Base-by-base conservation (phyloP, 2,888 invertebrate species). In the Platycnemis pennipes region DNA sequence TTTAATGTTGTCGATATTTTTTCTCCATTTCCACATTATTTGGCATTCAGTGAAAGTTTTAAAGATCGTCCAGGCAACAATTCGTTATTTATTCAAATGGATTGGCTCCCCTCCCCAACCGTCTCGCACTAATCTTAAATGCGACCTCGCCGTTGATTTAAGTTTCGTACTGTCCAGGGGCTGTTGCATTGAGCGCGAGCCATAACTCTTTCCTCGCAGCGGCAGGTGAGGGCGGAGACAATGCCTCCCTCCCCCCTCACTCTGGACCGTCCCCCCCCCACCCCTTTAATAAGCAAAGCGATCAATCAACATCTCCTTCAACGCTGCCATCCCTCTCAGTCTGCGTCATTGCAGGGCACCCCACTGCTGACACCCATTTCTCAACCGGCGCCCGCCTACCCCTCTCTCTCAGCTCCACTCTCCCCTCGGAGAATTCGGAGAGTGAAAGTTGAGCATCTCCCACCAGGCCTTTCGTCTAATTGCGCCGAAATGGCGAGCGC, bases 261-360 rank as follows among this genome's bases (percentile, higher is more conserved):
- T 63, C 77, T 37, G 63, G 63, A 77, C 22, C 26, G 2, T n/a
- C 37, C 16, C 77, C 37, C 37, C 2, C 77, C 11, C 77, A 26
- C 77, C 77, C 13, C 77, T 77, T 77, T 77, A 77, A 77, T 77
- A 77, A 77, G 77, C 77, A 77, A 37, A 77, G 26, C 77, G 37
- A 77, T 77, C 77, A 77, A 77, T 77, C 77, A 77, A 77, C 77
- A 77, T 77, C 77, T 37, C n/a, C 77, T 77, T 77, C 77, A 77
- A 26, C 31, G 11, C 77, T 77, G 77, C 77, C 37, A 16, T 13
- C 11, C 77, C 37, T 63, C 5, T 19, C n/a, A 22, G 63, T 26
- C 5, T n/a, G 63, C 77, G 77, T 77, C 77, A 77, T 77, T 77
- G 37, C 77, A 37, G 13, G 37, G 77, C 77, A 16, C 77, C 77